Base-by-base conservation (phyloP, 1,140 invertebrate genomes). In the Drosophila athabasca region DNA sequence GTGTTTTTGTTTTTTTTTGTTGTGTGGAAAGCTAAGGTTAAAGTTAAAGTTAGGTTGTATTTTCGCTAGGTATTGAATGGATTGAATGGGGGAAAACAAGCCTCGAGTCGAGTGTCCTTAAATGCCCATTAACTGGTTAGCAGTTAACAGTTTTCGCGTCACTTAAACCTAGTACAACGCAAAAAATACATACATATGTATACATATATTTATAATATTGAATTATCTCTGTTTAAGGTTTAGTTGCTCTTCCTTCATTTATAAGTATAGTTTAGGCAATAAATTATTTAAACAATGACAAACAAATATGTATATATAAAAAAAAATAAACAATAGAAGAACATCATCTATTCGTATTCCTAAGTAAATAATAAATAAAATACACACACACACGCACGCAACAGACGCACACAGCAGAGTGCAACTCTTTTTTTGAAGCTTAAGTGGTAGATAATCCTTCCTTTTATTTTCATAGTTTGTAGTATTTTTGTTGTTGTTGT, bases 261-360 rank as follows among this genome's bases (percentile, higher is more conserved):
- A 58, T 59, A 74, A 58, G 69, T 77, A 69, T 76, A 77, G 52
- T 55, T 26, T 53, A 69, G 60, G 69, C 60, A 85, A 85, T 85
- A 85, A 85, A 81, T 85, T 87, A 85, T 72, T 87, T 87, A 68
- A 78, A 77, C 52, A 66, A 76, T 62, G 48, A 79, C 61, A 71
- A 65, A 76, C 57, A 66, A 43, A 55, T 46, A 35, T 39, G 51
- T 55, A 71, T 60, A 43, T 46, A 59, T 24, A 44, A 62, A 52
- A 39, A 44, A 45, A 61, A 61, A 61, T 8, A 70, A 58, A 58
- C 50, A 62, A 49, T 39, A 75, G 55, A 65, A 64, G 64, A 74
- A 55, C 58, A 62, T 69, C 57, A 64, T 60, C 68, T 48, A 55
- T 69, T 69, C 68, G 68, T 66, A 69, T 68, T 57, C 57, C 43